Percentiles rank a stretch among this genome's conserved stretches.
phyloP scores from a whole-genome alignment of 2,797 vertebrate species.

The Coracias cyanogaster region DNA sequence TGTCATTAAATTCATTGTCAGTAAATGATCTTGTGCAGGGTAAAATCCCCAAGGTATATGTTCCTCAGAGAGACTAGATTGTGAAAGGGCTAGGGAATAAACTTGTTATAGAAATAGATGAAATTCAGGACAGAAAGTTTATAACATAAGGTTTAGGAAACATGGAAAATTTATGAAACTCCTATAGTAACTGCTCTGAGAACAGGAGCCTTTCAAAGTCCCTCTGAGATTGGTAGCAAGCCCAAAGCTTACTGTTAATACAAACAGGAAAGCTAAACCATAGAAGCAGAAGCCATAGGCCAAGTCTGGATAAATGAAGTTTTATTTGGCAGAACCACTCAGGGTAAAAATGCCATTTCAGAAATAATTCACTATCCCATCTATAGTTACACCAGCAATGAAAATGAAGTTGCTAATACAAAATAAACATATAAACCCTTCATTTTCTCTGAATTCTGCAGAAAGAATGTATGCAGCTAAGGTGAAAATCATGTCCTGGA shows the following conservation, averaged over 20 bases:
- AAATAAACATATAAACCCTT: neutral
- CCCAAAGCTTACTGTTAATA: constrained; percentile 23
- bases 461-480: neutral
- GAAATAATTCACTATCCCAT: neutral
- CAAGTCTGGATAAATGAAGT: neutral
- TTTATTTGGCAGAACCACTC: neutral
- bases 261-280: constrained; percentile 19
- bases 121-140: constrained; percentile 3
- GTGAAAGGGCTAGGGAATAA: neutral
- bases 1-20: neutral
- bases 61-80: neutral
- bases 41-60: neutral
- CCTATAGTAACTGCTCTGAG: neutral
- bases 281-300: neutral
- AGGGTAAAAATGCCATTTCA: constrained; percentile 10
- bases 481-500: constrained; percentile 12
- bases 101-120: neutral
- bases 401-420: neutral
- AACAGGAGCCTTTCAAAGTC: neutral
- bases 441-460: neutral
- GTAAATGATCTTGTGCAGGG: neutral
- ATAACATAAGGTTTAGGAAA: neutral
- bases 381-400: neutral
- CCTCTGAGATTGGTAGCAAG: neutral
- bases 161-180: neutral